Evolutionary conservation across 2,113 vertebrate genomes (phyloP), one percentile per base, ranked within the genome.

Genomic region (Gallinago paraguaiae): DNA sequence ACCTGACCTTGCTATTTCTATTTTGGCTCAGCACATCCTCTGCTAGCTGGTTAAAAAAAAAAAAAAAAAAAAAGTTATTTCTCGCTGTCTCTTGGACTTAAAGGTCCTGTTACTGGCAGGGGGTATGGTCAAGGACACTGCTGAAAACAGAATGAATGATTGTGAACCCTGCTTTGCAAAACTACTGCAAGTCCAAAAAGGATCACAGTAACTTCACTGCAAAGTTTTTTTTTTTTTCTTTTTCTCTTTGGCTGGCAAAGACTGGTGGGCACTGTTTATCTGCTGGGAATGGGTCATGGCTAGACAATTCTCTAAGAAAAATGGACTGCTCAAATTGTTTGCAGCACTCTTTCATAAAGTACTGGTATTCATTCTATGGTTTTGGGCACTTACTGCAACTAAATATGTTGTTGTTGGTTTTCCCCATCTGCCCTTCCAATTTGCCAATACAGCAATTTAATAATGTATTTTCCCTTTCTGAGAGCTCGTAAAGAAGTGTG

Each of bases 1-100:
- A 54, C 96, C 97, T 98, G 98, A 95, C 97, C 97, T 96, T 95
- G 97, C 97, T 98, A 97, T 98, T 98, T 98, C 97, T 98, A 94
- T 97, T 98, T 97, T 97, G 96, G 97, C 94, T 97, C 96, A 97
- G 97, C 95, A 96, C 74, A 97, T 97, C 97, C 97, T 97, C 97
- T 97, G 95, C 96, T 98, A 97, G 97, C 89, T 95, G 84, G 85
- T 92, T 92, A 95, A 97, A 88, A 85, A 91, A 97, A 61, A 35
- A 60, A 31, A 46, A 19, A 63, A 64, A 77, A 6, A 97, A 97
- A 93, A 92, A 96, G 89, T 96, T 97, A 39, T 96, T 97, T 97
- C 93, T 97, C 94, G 96, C 91, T 76, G 94, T 90, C 92, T 95
- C 91, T 96, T 46, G 76, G 79, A 93, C 96, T 97, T 97, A 96